Evolutionary conservation across 2,888 invertebrate species (phyloP).

Genomic region (Margaritifera margaritifera): DNA sequence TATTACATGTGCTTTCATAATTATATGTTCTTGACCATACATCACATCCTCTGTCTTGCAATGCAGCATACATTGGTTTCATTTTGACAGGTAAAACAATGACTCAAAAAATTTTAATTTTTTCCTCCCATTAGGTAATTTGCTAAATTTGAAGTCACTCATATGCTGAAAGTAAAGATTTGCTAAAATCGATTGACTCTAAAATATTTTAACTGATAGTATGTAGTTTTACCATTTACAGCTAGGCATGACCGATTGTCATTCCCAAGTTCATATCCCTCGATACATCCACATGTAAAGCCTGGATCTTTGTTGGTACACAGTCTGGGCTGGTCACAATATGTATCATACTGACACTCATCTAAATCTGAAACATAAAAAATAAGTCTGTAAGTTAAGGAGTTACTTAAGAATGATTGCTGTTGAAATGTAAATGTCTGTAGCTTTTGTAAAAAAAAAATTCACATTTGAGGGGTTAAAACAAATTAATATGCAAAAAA

Average conservation of each 20-base stretch:
- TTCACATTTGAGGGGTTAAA: too few relatives aligned
- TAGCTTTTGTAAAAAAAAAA: too few relatives aligned
- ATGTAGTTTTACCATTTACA: constrained; percentile 79
- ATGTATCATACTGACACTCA: constrained; percentile 82
- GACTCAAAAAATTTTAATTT: too few relatives aligned
- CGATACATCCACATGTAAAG: constrained; percentile 82
- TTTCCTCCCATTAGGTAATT: background rate
- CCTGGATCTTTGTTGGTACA: constrained; percentile 76
- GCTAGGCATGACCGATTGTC: constrained; percentile 77
- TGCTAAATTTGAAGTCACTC: constrained; percentile 77
- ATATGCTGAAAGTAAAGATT: constrained; percentile 82
- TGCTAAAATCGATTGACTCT: constrained; percentile 80
- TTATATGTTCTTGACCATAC: too few relatives aligned
- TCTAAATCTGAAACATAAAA: constrained; percentile 79
- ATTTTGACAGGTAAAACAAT: too few relatives aligned
- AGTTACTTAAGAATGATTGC: too few relatives aligned
- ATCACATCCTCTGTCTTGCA: too few relatives aligned
- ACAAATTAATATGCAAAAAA: too few relatives aligned
- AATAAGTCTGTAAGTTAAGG: constrained; percentile 16
- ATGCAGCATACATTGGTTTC: too few relatives aligned
- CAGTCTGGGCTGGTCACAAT: constrained; percentile 65
- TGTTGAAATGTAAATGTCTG: too few relatives aligned
- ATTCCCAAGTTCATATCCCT: constrained; percentile 80
- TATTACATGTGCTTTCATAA: too few relatives aligned
- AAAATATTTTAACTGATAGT: constrained; percentile 39